A percentile compares a stretch with the other conserved stretches of the same genome.
phyloP scores from a whole-genome alignment of 2,888 invertebrate genomes.

The Scotopteryx bipunctaria region DNA sequence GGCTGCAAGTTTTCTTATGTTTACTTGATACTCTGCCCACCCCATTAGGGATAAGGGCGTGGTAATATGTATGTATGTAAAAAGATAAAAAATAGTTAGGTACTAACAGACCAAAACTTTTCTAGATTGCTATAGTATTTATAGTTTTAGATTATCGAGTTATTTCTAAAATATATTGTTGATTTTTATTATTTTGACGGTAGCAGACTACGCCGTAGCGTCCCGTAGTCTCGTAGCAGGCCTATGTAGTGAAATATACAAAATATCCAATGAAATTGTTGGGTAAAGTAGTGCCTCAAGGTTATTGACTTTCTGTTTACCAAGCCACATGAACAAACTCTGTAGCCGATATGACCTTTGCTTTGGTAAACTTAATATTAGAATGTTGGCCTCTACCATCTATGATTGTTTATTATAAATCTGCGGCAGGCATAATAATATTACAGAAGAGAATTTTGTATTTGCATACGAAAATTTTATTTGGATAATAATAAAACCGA shows the following conservation, averaged over 20 bases:
- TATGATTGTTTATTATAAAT: conserved; percentile 21
- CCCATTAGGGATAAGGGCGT: no score
- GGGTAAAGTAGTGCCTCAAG: conserved; percentile 26
- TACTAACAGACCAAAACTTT: no score
- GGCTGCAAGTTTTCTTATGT: no score
- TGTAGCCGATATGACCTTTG: conserved; percentile 42
- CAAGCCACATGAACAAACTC: conserved; percentile 35
- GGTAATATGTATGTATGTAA: no score
- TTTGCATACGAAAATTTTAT: no score
- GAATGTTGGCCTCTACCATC: conserved; percentile 33
- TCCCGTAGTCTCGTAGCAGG: conserved; percentile 14
- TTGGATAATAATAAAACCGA: no score
- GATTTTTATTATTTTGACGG: background rate
- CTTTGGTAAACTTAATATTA: conserved; percentile 42
- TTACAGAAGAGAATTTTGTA: background rate
- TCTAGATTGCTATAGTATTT: no score
- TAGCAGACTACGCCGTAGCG: background rate
- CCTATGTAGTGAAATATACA: conserved; percentile 5
- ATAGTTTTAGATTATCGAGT: no score
- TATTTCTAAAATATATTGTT: no score
- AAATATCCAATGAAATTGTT: conserved; percentile 18
- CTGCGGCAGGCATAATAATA: conserved; percentile 6
- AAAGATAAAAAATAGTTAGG: no score
- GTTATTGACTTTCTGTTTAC: conserved; percentile 43
- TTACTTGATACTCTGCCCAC: no score